These are phyloP conservation scores for Cephus pygmeus DNA, from an alignment of 2,888 invertebrate species.

Conservation along the genomic window DNA sequence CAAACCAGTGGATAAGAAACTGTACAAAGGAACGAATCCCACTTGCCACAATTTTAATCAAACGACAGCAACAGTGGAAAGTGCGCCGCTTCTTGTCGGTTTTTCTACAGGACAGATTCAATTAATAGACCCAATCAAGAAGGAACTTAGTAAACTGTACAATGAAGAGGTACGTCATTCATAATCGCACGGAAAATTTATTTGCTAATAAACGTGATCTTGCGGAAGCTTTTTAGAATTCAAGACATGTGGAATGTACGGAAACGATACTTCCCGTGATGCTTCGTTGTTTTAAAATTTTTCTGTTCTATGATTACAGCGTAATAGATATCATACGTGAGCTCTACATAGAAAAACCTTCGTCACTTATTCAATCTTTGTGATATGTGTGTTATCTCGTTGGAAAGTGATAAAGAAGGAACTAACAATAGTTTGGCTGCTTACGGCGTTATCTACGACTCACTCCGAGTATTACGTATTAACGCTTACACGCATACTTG, in stretches of 20 bases:
- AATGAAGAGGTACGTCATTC: conserved; percentile 90
- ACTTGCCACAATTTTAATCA: conserved; percentile 99
- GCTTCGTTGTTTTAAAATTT: background rate
- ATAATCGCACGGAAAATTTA: background rate
- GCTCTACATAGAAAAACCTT: conserved; percentile 25
- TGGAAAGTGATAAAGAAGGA: conserved; percentile 35
- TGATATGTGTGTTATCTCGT: conserved; percentile 41
- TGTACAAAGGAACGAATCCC: conserved; percentile 98
- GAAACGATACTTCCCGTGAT: background rate
- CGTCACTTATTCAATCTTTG: conserved; percentile 28
- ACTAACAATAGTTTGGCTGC: conserved; percentile 31
- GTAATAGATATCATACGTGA: conserved; percentile 16
- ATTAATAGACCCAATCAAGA: conserved; percentile 95
- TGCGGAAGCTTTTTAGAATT: background rate
- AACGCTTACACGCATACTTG: background rate
- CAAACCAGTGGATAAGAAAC: conserved; percentile 97
- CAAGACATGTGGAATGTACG: background rate
- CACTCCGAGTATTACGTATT: background rate
- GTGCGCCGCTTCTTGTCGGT: conserved; percentile 92
- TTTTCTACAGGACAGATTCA: conserved; percentile 99
- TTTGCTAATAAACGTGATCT: background rate
- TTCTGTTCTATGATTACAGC: background rate
- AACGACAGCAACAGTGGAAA: conserved; percentile 82
- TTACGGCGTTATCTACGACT: background rate
- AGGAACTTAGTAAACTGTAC: conserved; percentile 95